A percentile compares a stretch with the other conserved stretches of the same genome.
Conservation (phyloP, 2,113 vertebrate genomes). For the Lichenostomus cassidix region DNA sequence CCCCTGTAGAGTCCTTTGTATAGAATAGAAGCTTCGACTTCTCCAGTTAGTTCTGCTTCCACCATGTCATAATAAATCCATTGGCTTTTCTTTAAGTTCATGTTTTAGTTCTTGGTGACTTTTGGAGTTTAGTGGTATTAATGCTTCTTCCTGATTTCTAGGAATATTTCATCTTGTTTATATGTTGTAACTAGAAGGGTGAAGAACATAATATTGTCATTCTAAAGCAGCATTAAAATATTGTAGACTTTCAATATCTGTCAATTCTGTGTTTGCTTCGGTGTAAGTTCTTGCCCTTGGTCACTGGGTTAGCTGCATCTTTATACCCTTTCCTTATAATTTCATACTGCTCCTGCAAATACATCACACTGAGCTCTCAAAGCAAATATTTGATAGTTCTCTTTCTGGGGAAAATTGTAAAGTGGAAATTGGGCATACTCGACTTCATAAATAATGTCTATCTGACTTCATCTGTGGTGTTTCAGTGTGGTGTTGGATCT, state of each 20-base stretch:
- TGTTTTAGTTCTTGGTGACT: neutral
- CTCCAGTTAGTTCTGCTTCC: neutral
- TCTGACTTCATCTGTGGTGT: neutral
- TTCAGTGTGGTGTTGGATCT: neutral
- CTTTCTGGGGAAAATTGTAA: neutral
- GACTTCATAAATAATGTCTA: neutral
- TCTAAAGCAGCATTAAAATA: neutral
- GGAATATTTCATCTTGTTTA: neutral
- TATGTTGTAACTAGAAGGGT: neutral
- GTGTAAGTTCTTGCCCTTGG: neutral
- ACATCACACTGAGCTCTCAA: neutral
- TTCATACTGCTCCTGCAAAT: neutral
- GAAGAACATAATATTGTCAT: neutral
- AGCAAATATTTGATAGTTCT: neutral
- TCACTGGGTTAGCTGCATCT: neutral
- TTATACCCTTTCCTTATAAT: neutral
- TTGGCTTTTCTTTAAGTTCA: neutral
- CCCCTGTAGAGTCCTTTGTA: neutral
- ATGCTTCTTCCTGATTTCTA: neutral
- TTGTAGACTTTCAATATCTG: neutral
- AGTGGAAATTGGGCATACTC: neutral
- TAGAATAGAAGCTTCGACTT: neutral
- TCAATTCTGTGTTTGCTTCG: neutral
- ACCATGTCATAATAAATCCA: neutral
- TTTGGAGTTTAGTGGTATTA: neutral